phyloP scores from a whole-genome alignment of 2,113 vertebrate species.

The Pampusana beccarii region DNA sequence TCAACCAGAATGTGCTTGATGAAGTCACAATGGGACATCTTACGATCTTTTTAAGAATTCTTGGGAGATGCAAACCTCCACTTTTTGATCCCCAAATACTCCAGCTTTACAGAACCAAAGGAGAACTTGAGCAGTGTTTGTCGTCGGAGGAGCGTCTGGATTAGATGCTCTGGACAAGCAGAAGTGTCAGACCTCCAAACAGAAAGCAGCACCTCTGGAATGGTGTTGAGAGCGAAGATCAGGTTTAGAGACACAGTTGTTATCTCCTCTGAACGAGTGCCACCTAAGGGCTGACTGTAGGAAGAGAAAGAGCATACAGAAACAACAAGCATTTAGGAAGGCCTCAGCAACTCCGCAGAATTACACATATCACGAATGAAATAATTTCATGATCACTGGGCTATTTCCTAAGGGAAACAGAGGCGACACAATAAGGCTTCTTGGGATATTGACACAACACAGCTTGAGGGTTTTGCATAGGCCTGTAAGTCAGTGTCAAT shows the following conservation, averaged over 20 bases:
- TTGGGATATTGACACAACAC: neutral
- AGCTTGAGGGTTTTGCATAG: neutral
- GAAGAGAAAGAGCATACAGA: neutral
- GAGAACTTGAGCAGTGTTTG: neutral
- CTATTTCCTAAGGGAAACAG: neutral
- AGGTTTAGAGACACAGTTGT: neutral
- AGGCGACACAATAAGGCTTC: neutral
- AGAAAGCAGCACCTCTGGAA: neutral
- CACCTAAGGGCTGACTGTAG: neutral
- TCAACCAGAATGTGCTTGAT: neutral
- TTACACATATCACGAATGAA: neutral
- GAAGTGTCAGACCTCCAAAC: neutral
- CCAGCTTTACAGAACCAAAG: neutral
- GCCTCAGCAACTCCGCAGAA: neutral
- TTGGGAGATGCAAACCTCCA: neutral
- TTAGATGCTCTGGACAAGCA: neutral
- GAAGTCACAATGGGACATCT: neutral
- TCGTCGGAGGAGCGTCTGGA: neutral
- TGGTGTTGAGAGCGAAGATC: neutral
- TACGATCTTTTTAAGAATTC: neutral
- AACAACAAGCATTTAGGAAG: fast-evolving
- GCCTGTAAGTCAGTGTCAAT: neutral
- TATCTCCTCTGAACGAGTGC: neutral
- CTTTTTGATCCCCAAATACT: neutral
- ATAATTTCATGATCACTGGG: neutral